These are phyloP conservation scores for Berghia stephanieae DNA, from an alignment of 1,140 invertebrate species.

Conservation along the genomic window DNA sequence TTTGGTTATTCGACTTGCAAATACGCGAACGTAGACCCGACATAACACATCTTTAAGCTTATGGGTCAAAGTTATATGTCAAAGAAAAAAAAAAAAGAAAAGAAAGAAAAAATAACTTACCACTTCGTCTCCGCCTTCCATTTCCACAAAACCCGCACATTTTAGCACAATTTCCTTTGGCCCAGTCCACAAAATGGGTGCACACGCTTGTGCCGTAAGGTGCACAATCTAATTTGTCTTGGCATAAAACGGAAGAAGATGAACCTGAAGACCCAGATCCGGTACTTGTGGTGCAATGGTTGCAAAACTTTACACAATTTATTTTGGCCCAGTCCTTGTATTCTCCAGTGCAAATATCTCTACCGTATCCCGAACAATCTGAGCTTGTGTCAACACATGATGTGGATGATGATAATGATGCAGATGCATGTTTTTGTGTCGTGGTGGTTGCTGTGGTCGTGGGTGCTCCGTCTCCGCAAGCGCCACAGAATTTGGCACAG, in stretches of 20 bases:
- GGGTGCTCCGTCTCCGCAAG: not conserved
- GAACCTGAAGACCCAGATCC: not conserved
- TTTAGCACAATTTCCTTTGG: constrained; percentile 27
- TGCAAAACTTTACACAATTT: constrained; percentile 29
- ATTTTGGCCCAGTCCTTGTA: constrained; percentile 26
- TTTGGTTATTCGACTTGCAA: too few species aligned
- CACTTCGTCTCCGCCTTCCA: too few species aligned
- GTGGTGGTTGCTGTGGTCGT: not conserved
- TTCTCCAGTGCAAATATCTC: not conserved
- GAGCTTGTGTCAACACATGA: not conserved
- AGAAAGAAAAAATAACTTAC: too few species aligned
- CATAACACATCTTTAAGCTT: too few species aligned
- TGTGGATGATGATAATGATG: too few species aligned
- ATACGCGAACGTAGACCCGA: too few species aligned
- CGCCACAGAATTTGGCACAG: constrained; percentile 39
- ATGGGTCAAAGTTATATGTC: too few species aligned
- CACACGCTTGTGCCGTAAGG: constrained; percentile 29
- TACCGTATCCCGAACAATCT: constrained; percentile 2
- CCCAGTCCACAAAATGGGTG: constrained; percentile 32
- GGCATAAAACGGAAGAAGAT: not conserved
- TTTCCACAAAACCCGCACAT: constrained; percentile 26
- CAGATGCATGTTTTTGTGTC: not conserved
- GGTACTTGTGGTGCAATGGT: not conserved
- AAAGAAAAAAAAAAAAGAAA: too few species aligned
- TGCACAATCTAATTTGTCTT: constrained; percentile 3